Conservation (phyloP, 2,797 vertebrate species). For the Liasis olivaceus region DNA sequence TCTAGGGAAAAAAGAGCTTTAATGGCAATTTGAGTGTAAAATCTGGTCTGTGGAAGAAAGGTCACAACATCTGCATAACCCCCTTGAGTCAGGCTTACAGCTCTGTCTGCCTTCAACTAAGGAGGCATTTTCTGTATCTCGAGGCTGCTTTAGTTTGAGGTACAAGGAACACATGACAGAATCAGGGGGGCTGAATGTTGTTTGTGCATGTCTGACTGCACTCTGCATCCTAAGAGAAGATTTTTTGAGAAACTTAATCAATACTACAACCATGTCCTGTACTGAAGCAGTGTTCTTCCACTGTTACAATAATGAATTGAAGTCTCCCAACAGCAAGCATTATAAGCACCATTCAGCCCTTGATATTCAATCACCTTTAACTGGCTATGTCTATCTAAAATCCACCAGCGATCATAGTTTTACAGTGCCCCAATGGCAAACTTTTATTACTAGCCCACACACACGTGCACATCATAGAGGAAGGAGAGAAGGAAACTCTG, state of each 20-base stretch:
- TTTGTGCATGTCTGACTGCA: slow-evolving; percentile 78
- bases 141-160: slow-evolving; percentile 80
- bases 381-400: slow-evolving; percentile 69
- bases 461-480: slow-evolving; percentile 63
- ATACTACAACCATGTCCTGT: slow-evolving; percentile 78
- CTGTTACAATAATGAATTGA: slow-evolving; percentile 83
- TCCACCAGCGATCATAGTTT: slow-evolving; percentile 57
- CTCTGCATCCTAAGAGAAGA: slow-evolving; percentile 86
- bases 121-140: slow-evolving; percentile 74
- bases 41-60: slow-evolving; percentile 93
- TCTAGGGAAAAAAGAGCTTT: slow-evolving; percentile 82
- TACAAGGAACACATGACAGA: slow-evolving; percentile 75
- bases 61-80: slow-evolving; percentile 95
- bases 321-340: slow-evolving; percentile 82
- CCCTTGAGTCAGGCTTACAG: slow-evolving; percentile 90
- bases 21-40: slow-evolving; percentile 97
- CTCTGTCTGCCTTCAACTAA: slow-evolving; percentile 81
- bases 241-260: slow-evolving; percentile 77
- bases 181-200: slow-evolving; percentile 72
- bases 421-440: slow-evolving; percentile 59
- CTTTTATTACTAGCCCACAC: slow-evolving; percentile 56
- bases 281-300: slow-evolving; percentile 68
- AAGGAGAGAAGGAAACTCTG: slow-evolving; percentile 18
- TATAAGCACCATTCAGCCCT: slow-evolving; percentile 80
- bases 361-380: slow-evolving; percentile 88